Evolutionary conservation across 2,113 vertebrate genomes (phyloP), one percentile per base, ranked within the genome.

Genomic region (Nicator chloris): DNA sequence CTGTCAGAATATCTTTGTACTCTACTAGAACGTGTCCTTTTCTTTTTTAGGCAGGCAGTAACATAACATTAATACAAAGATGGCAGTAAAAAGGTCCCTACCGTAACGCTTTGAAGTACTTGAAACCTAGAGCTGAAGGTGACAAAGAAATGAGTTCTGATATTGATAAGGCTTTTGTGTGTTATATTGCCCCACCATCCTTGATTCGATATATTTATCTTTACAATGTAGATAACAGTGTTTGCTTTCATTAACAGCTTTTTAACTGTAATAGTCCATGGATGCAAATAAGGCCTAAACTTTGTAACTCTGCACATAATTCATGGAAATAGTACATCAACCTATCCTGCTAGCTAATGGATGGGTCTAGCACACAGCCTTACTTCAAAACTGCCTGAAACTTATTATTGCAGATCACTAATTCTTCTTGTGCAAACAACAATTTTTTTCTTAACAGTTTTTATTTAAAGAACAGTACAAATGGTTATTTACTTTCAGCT

Each of bases 401-500:
- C 28, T 31, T 39, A 10, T 31, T 35, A 53, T 4, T 40, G 83
- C 24, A 83, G 6, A 78, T 37, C 50, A 86, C 44, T 56, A 31
- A 90, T 66, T 11, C 35, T 59, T 66, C 37, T n/a, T 68, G 22
- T 81, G 69, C 72, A 92, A 90, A 35, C 30, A 70, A 88, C 17
- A 54, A 4, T 31, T 63, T 60, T 73, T 87, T 82, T 20, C 72
- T 92, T 79, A 90, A 75, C 33, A 69, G 11, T 44, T 95, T 73
- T 83, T 88, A 45, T 91, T 82, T 72, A 26, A 65, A 92, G 63
- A 96, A 76, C 76, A 96, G 31, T 86, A 95, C 63, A 97, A 96
- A 93, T 39, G 86, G 68, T 94, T 96, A 97, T 91, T 97, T 97
- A 97, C 95, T 95, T 97, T 96, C 95, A 80, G 94, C 73, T 88